A percentile compares a stretch with the other conserved stretches of the same genome.
These are phyloP conservation scores for Rambutsinella grinnellia DNA, from an alignment of 2,888 invertebrate species.

Conservation along the genomic window DNA sequence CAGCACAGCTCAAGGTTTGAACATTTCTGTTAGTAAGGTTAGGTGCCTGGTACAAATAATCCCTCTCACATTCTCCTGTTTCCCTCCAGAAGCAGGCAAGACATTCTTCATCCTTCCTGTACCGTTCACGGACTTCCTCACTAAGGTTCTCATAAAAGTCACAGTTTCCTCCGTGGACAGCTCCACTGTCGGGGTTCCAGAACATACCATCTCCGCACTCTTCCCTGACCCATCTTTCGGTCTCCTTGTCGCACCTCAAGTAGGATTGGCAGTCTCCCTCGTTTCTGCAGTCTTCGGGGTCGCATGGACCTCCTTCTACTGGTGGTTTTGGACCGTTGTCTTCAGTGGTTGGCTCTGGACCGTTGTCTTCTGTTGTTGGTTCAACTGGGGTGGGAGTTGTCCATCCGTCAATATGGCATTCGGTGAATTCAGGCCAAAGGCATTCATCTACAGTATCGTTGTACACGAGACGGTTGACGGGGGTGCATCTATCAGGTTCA, in stretches of 20 bases:
- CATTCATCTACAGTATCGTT: neutral
- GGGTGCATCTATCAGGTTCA: neutral
- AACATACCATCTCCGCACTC: conserved; percentile 6
- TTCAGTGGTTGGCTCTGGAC: neutral
- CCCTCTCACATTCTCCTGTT: conserved; percentile 1
- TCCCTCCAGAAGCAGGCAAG: conserved; percentile 11
- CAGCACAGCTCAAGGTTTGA: neutral
- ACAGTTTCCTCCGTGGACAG: conserved; percentile 25
- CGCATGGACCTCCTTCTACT: neutral
- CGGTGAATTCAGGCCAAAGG: neutral
- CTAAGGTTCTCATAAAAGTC: conserved; percentile 11
- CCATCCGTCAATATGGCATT: neutral
- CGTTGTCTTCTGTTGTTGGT: neutral
- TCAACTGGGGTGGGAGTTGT: too few relatives aligned
- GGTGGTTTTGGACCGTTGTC: neutral
- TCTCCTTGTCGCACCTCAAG: conserved; percentile 4
- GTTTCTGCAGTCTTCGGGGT: neutral
- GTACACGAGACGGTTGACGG: neutral
- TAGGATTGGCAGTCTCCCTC: conserved; percentile 5
- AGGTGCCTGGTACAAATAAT: conserved; percentile 8
- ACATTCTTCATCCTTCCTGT: neutral
- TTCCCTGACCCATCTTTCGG: neutral
- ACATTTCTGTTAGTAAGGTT: neutral
- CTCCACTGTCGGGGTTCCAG: conserved; percentile 19
- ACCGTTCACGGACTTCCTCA: neutral